phyloP scores from a whole-genome alignment of 2,113 vertebrate species.

The Leuciscus idus region DNA sequence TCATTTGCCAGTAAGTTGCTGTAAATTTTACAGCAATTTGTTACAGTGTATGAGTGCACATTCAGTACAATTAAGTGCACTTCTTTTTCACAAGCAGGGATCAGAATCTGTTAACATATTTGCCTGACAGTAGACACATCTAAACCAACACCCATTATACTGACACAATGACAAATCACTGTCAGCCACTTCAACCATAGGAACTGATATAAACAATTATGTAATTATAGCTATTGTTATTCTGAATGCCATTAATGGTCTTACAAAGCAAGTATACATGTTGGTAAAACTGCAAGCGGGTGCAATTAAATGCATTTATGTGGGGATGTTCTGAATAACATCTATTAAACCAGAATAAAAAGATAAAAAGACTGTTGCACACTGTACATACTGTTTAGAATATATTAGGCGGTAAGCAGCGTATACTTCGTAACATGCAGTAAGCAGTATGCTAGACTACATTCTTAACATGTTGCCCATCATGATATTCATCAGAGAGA shows the following conservation, averaged over 20 bases:
- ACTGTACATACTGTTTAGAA: background rate
- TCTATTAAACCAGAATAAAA: background rate
- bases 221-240: constrained; percentile 1
- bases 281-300: background rate
- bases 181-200: background rate
- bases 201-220: background rate
- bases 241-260: background rate
- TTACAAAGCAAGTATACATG: constrained; percentile 18
- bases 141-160: background rate
- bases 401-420: background rate
- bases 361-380: background rate
- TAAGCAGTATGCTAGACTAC: no score
- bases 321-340: background rate
- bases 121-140: no score
- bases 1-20: no score
- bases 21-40: no score
- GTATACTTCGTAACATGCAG: background rate
- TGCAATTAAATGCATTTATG: constrained; percentile 9
- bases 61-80: no score
- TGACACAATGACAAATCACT: background rate
- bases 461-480: no score
- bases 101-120: no score
- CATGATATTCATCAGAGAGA: no score
- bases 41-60: no score
- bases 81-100: no score